Percentiles rank a stretch among this genome's conserved stretches.
phyloP scores from a whole-genome alignment of 1,140 invertebrate genomes.

The Lucilia cuprina region DNA sequence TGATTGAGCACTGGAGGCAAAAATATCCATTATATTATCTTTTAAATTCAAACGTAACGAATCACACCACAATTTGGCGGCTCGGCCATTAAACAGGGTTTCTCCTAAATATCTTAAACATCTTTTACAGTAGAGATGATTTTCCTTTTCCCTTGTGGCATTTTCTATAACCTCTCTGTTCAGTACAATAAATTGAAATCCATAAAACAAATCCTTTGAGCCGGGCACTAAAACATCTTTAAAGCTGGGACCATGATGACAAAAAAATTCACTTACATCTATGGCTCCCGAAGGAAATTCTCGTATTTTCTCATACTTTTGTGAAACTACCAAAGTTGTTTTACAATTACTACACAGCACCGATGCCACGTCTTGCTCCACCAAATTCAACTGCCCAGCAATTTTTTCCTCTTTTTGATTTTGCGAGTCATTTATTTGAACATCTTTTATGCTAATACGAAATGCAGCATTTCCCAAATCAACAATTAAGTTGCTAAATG shows the following conservation, averaged over 20 bases:
- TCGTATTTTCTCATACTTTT: conserved; percentile 40
- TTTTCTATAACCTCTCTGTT: conserved; percentile 34
- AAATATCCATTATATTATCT: not conserved
- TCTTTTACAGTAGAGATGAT: conserved; percentile 50
- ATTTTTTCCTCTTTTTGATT: not conserved
- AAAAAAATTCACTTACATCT: conserved; percentile 56
- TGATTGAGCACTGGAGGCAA: not conserved
- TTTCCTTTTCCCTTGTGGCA: conserved; percentile 31
- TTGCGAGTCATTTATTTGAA: not conserved
- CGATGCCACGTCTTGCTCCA: not conserved
- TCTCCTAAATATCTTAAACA: conserved; percentile 49
- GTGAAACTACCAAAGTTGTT: not conserved
- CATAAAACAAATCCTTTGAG: conserved; percentile 48
- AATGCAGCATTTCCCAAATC: conserved; percentile 39
- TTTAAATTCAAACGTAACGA: conserved; percentile 40
- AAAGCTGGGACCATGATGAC: conserved; percentile 44
- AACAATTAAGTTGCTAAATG: conserved; percentile 39
- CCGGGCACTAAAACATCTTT: conserved; percentile 43
- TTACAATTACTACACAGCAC: conserved; percentile 35
- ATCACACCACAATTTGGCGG: conserved; percentile 53
- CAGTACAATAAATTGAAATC: conserved; percentile 51
- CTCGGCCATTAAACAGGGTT: conserved; percentile 42
- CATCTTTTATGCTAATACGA: conserved; percentile 37
- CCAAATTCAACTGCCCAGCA: not conserved
- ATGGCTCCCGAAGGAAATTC: conserved; percentile 53